These are phyloP conservation scores for Pilophorus perplexus DNA, from an alignment of 2,888 invertebrate species.

Conservation along the genomic window DNA sequence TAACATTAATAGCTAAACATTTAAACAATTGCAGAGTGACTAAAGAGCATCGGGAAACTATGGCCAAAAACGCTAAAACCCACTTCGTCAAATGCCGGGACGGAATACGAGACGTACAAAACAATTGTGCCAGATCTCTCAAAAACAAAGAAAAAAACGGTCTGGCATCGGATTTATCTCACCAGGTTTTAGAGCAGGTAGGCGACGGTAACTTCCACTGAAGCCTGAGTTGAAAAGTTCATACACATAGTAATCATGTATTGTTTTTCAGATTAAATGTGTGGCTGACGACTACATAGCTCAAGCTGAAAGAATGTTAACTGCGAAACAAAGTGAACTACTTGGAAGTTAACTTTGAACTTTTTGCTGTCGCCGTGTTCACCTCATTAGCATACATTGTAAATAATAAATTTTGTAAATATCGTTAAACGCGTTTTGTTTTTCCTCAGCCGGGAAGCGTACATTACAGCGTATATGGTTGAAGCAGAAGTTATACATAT, in stretches of 20 bases:
- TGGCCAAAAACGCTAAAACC: constrained; percentile 83
- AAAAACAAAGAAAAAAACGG: constrained; percentile 67
- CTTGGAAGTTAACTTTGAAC: too few relatives aligned
- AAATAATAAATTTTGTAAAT: background rate
- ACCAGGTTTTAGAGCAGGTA: constrained; percentile 61
- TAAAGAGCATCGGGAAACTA: constrained; percentile 83
- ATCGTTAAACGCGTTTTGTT: background rate
- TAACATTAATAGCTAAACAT: background rate
- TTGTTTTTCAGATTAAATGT: constrained; percentile 60
- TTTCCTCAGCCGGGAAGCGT: too few relatives aligned
- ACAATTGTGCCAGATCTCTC: constrained; percentile 65
- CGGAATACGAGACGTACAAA: constrained; percentile 71
- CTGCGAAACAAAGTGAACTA: constrained; percentile 74
- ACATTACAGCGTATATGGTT: too few relatives aligned
- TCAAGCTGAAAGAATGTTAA: constrained; percentile 64
- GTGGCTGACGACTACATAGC: constrained; percentile 66
- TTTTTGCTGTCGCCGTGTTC: too few relatives aligned
- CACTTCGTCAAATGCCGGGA: constrained; percentile 77
- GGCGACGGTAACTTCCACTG: constrained; percentile 26
- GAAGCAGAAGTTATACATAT: too few relatives aligned
- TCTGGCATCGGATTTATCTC: constrained; percentile 68
- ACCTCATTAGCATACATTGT: background rate
- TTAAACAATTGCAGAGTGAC: constrained; percentile 64
- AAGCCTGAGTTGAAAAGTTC: background rate
- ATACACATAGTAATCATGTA: background rate